These are phyloP conservation scores for Catonia carolina DNA, from an alignment of 2,888 invertebrate genomes.

Conservation along the genomic window DNA sequence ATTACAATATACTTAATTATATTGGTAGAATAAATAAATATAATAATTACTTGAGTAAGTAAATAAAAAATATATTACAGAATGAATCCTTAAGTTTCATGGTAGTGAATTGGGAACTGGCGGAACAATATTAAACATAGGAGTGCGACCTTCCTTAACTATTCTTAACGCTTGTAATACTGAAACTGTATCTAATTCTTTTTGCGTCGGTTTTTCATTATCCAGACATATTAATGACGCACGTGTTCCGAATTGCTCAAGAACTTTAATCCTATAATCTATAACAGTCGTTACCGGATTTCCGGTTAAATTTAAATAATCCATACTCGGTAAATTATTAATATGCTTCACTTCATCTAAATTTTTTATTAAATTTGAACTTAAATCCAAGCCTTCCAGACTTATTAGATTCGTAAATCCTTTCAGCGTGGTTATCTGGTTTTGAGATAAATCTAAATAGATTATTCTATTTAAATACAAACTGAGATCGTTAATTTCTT, in stretches of 20 bases:
- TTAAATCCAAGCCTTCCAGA: slow-evolving; percentile 75
- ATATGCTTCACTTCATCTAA: slow-evolving; percentile 76
- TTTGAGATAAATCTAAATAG: slow-evolving; percentile 78
- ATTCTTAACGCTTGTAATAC: slow-evolving; percentile 81
- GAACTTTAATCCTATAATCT: slow-evolving; percentile 85
- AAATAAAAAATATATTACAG: too few relatives aligned
- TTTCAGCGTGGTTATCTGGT: slow-evolving; percentile 62
- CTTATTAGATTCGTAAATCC: slow-evolving; percentile 81
- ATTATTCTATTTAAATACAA: slow-evolving; percentile 81
- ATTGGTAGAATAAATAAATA: too few relatives aligned
- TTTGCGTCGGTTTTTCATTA: slow-evolving; percentile 76
- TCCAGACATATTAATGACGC: slow-evolving; percentile 81
- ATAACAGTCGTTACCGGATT: slow-evolving; percentile 81
- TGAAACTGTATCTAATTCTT: slow-evolving; percentile 86
- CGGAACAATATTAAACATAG: slow-evolving; percentile 43
- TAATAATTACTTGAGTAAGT: too few relatives aligned
- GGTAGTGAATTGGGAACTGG: slow-evolving; percentile 18
- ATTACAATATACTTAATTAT: too few relatives aligned
- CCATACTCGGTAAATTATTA: slow-evolving; percentile 76
- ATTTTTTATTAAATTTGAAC: slow-evolving; percentile 73
- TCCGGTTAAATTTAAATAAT: slow-evolving; percentile 77
- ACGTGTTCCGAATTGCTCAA: slow-evolving; percentile 79
- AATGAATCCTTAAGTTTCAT: background rate
- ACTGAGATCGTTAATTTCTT: slow-evolving; percentile 67
- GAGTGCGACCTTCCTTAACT: slow-evolving; percentile 62